phyloP scores from a whole-genome alignment of 2,797 vertebrate genomes.

The Lemur catta region DNA sequence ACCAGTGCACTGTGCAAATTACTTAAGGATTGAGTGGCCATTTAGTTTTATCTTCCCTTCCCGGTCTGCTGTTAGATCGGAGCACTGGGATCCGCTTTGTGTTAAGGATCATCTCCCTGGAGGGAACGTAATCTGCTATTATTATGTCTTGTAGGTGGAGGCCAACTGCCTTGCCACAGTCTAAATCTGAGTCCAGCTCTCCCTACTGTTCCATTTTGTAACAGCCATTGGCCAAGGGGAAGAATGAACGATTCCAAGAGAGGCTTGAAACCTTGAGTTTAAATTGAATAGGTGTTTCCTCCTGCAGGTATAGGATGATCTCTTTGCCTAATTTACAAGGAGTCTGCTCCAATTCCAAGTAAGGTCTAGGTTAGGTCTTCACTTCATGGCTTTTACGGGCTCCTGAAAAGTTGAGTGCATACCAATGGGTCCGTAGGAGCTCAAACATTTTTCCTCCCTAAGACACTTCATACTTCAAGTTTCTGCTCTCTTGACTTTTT shows the following conservation, averaged over 20 bases:
- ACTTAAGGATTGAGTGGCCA: background rate
- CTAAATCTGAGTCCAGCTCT: background rate
- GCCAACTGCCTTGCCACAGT: background rate
- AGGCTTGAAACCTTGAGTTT: background rate
- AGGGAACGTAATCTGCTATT: background rate
- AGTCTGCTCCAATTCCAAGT: background rate
- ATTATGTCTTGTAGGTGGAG: background rate
- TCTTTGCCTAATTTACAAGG: background rate
- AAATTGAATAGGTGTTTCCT: background rate
- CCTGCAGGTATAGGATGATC: background rate
- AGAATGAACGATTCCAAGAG: background rate
- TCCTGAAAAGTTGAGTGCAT: background rate
- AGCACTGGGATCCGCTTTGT: background rate
- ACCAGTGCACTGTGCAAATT: background rate
- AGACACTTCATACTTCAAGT: background rate
- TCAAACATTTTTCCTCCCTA: background rate
- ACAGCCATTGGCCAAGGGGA: background rate
- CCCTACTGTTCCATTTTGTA: background rate
- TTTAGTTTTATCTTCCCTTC: slow-evolving; percentile 1
- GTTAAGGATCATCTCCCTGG: slow-evolving; percentile 10
- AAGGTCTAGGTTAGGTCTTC: background rate
- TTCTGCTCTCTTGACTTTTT: background rate
- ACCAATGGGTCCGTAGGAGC: rapidly evolving
- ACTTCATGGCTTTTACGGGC: background rate
- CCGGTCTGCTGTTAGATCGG: background rate